Evolutionary conservation across 2,797 vertebrate genomes (phyloP).

Genomic region (Poecilia wingei): DNA sequence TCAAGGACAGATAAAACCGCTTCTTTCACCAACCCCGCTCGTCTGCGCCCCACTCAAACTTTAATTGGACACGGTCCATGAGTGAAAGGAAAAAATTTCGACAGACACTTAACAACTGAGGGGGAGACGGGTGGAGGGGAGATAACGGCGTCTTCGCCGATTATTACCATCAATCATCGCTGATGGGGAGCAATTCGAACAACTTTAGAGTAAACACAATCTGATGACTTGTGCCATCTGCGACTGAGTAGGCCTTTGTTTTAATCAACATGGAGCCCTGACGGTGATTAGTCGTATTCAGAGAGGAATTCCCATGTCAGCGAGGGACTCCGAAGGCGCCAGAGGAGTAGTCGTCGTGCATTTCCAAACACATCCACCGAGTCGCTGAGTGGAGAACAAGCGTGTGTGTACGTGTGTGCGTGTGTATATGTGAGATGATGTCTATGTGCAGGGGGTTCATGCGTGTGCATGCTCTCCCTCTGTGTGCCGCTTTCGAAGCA

Average conservation of each 20-base stretch:
- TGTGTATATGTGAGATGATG: slow-evolving; percentile 3
- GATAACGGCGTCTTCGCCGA: slow-evolving; percentile 48
- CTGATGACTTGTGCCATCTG: slow-evolving; percentile 73
- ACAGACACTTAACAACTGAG: slow-evolving; percentile 61
- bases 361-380: slow-evolving; percentile 31
- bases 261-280: slow-evolving; percentile 67
- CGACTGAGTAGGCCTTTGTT: slow-evolving; percentile 61
- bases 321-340: slow-evolving; percentile 37
- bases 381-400: slow-evolving; percentile 4
- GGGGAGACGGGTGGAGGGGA: slow-evolving; percentile 44
- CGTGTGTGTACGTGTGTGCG: background rate
- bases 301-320: slow-evolving; percentile 65
- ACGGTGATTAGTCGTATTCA: slow-evolving; percentile 70
- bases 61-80: slow-evolving; percentile 74
- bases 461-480: slow-evolving; percentile 14
- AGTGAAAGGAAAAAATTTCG: slow-evolving; percentile 70
- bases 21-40: slow-evolving; percentile 52
- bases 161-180: slow-evolving; percentile 68
- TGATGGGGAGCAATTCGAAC: slow-evolving; percentile 61
- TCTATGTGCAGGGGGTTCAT: slow-evolving; percentile 21
- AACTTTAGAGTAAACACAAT: slow-evolving; percentile 62
- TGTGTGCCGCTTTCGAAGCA: slow-evolving; percentile 22
- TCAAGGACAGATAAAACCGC: slow-evolving; percentile 75
- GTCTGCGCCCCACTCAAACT: slow-evolving; percentile 58
- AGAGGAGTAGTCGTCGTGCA: slow-evolving; percentile 34